These are phyloP conservation scores for Stenoptilia bipunctidactyla DNA, from an alignment of 2,888 invertebrate species.

Conservation along the genomic window DNA sequence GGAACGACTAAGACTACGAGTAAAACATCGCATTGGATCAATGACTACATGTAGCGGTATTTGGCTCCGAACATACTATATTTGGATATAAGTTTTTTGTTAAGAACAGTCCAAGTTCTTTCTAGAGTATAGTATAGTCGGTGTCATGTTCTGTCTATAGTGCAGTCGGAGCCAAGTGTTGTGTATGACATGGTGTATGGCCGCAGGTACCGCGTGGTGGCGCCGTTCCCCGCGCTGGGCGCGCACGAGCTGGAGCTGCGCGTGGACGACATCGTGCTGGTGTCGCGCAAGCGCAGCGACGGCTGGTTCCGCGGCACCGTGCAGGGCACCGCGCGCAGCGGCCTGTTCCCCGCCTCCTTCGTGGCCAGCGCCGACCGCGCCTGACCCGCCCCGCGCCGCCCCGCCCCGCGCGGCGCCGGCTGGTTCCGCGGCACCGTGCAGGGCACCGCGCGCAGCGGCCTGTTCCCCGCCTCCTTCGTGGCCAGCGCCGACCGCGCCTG, in stretches of 20 bases:
- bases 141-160: too few relatives aligned
- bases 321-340: conserved; percentile 90
- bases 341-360: conserved; percentile 95
- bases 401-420: too few relatives aligned
- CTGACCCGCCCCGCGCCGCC: not conserved
- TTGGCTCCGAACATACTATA: too few relatives aligned
- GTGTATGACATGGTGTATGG: too few relatives aligned
- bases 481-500: conserved; percentile 67
- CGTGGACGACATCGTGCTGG: conserved; percentile 91
- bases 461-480: conserved; percentile 72
- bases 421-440: conserved; percentile 28
- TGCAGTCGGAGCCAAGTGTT: too few relatives aligned
- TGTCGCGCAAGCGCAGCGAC: conserved; percentile 92
- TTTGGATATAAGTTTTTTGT: too few relatives aligned
- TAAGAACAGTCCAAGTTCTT: too few relatives aligned
- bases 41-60: too few relatives aligned
- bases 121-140: too few relatives aligned
- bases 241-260: conserved; percentile 92
- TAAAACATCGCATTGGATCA: too few relatives aligned
- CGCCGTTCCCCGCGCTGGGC: conserved; percentile 94
- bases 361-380: conserved; percentile 76
- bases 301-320: conserved; percentile 97
- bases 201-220: conserved; percentile 90
- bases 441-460: too few relatives aligned
- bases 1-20: too few relatives aligned